Evolutionary conservation across 2,888 invertebrate species (phyloP), one percentile per base, ranked within the genome.

Genomic region (Nephrotoma flavescens): DNA sequence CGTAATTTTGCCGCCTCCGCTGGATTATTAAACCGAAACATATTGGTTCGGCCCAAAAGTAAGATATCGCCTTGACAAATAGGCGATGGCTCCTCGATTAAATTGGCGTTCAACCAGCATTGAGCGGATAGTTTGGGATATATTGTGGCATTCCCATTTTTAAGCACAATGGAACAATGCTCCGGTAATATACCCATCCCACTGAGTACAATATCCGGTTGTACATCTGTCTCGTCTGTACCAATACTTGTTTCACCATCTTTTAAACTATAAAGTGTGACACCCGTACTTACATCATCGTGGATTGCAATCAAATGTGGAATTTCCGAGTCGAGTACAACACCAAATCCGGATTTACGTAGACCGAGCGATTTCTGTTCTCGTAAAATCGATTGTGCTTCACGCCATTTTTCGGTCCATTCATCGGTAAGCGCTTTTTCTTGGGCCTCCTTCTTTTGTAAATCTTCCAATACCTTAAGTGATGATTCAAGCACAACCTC

Each of bases 321-420:
- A 93, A 96, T 95, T 90, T 97, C 97, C 0, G 97, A 97, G 91
- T 97, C 97, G 86, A 97, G 92, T 1, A 97, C 96, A 0, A 97
- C 97, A 0, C 98, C 98, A 0, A 96, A 94, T 0, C 97, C 97
- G 83, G 97, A 96, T 92, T 97, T 97, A 83, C 97, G 92, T 87
- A 98, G 92, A 0, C 97, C 97, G 42, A 97, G 92, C 4, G 97
- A 96, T 90, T 96, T 95, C 91, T 97, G 97, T 90, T 98, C 97
- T 90, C 97, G 95, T 47, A 97, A 92, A 89, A 97, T 97, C 89
- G 95, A 95, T 90, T 97, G 97, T 0, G 97, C 97, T 90, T 96
- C 96, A 86, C 96, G 94, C 98, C 98, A 98, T 90, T 97, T 97
- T 90, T 97, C 97, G 11, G 96, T 95, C 97, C 97, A 98, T 90